Evolutionary conservation across 2,113 vertebrate genomes (phyloP).

Genomic region (Sylvia atricapilla): DNA sequence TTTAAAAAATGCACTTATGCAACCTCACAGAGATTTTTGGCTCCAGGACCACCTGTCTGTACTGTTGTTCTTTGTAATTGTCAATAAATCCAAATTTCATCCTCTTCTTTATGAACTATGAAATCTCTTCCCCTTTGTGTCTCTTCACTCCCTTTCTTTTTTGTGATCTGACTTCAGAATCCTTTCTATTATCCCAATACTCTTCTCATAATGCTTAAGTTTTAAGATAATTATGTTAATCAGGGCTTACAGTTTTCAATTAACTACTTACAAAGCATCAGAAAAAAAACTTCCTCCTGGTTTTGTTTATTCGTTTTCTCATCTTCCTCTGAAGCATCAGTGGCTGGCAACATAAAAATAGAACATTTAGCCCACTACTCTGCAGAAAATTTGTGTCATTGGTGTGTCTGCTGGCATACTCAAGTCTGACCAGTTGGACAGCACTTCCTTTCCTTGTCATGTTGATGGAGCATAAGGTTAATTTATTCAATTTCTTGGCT

Average conservation of each 20-base stretch:
- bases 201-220: background rate
- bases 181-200: background rate
- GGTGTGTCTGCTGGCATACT: background rate
- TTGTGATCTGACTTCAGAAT: background rate
- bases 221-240: background rate
- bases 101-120: background rate
- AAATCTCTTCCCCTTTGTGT: background rate
- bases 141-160: background rate
- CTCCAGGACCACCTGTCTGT: background rate
- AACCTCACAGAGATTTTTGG: background rate
- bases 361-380: background rate
- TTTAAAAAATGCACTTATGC: background rate
- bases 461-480: background rate
- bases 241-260: background rate
- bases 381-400: background rate
- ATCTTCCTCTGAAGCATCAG: background rate
- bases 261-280: background rate
- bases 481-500: background rate
- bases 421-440: background rate
- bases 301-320: constrained; percentile 2
- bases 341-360: background rate
- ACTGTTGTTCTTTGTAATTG: background rate
- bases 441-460: background rate
- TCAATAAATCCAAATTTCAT: background rate
- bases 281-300: background rate